Conservation (phyloP, 2,888 invertebrate species). For the Monopis laevigella region DNA sequence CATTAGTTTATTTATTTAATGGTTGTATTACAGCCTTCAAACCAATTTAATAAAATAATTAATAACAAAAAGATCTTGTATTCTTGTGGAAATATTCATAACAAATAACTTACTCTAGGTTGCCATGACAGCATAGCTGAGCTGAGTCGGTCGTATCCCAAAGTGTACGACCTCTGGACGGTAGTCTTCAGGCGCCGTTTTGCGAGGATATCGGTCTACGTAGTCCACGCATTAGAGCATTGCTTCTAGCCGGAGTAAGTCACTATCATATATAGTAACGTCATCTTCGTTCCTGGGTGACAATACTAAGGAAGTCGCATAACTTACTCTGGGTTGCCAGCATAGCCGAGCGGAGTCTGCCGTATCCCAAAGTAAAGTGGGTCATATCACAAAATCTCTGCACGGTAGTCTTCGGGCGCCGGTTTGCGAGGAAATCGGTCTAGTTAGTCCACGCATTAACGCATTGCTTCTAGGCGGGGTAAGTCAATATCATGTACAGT, state of each 20-base stretch:
- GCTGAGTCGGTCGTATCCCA: slow-evolving; percentile 93
- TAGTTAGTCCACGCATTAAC: slow-evolving; percentile 93
- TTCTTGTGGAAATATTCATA: too few relatives aligned
- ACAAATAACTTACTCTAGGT: slow-evolving; percentile 74
- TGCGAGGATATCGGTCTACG: slow-evolving; percentile 82
- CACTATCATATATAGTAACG: slow-evolving; percentile 85
- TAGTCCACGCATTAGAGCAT: slow-evolving; percentile 93
- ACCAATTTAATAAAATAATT: too few relatives aligned
- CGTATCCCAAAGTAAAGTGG: slow-evolving; percentile 97
- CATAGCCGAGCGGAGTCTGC: slow-evolving; percentile 95
- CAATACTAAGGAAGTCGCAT: too few relatives aligned
- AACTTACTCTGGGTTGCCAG: slow-evolving; percentile 88
- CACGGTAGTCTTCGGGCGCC: slow-evolving; percentile 51
- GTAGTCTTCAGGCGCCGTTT: slow-evolving; percentile 21
- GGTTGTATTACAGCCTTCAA: too few relatives aligned
- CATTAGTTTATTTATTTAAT: too few relatives aligned
- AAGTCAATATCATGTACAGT: slow-evolving; percentile 90
- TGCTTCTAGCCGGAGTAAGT: slow-evolving; percentile 95
- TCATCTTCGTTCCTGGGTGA: too few relatives aligned
- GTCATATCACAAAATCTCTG: slow-evolving; percentile 92
- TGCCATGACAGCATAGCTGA: slow-evolving; percentile 96
- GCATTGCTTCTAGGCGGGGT: slow-evolving; percentile 93
- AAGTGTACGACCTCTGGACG: slow-evolving; percentile 95
- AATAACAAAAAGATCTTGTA: too few relatives aligned
- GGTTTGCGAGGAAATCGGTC: slow-evolving; percentile 73